A percentile compares a stretch with the other conserved stretches of the same genome.
These are phyloP conservation scores for Anoplophora glabripennis DNA, from an alignment of 1,140 invertebrate species.

Conservation along the genomic window DNA sequence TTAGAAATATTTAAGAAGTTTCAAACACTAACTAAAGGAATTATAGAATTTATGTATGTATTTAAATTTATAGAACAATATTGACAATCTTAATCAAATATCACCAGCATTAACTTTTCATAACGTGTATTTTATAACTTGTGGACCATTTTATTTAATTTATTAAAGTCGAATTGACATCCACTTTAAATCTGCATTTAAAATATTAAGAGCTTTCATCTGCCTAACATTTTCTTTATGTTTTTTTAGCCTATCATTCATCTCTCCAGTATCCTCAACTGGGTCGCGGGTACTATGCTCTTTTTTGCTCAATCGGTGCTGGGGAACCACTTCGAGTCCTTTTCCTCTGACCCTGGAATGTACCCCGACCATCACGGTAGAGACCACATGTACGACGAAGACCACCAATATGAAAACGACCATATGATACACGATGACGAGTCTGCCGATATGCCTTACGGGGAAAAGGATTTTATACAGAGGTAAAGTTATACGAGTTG, in stretches of 20 bases:
- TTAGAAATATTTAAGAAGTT: no score
- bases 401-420: conserved; percentile 48
- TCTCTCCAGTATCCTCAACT: conserved; percentile 27
- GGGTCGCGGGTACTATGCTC: conserved; percentile 18
- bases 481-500: neutral
- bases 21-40: no score
- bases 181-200: no score
- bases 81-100: no score
- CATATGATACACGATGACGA: conserved; percentile 53
- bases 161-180: no score
- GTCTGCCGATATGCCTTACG: conserved; percentile 46
- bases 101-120: no score
- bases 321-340: conserved; percentile 18
- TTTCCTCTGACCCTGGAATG: neutral
- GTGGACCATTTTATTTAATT: no score
- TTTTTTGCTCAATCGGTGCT: conserved; percentile 20
- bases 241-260: conserved; percentile 32
- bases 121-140: no score
- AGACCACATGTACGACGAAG: neutral
- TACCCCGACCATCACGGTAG: neutral
- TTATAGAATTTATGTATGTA: no score
- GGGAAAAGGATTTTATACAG: conserved; percentile 55
- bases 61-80: no score
- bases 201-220: no score
- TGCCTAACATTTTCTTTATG: neutral